Base-by-base conservation (phyloP, 2,113 vertebrate species). In the Scomber japonicus region DNA sequence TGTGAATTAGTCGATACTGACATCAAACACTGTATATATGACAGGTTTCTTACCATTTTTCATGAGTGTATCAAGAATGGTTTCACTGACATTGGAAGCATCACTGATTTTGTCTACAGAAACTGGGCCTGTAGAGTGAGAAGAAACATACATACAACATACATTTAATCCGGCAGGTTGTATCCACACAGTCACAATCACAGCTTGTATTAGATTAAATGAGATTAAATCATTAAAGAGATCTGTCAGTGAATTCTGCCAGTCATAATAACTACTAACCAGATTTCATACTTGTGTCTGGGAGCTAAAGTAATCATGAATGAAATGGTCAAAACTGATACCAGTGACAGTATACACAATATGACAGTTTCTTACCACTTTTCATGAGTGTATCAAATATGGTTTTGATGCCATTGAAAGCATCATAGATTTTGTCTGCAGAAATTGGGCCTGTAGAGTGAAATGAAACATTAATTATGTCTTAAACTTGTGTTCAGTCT, bases 61-160 rank as follows among this genome's bases (percentile, higher is more conserved):
- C 66, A 90, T 93, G 19, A 85, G 79, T 71, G 61, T 72, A 9
- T 88, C 72, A 0, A 35, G 69, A 2, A 27, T 21, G 82, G 89
- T 94, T 59, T 89, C 94, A 45, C 93, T 95, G 7, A 54, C 72
- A 86, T 95, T 81, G 40, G 93, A 67, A 3, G 94, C 91, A 0
- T 95, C 94, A 8, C 94, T 96, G 21, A 8, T 94, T 96, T 0
- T 95, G 92, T 93, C 92, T 0, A 72, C 68, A 83, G 95, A 94
- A 6, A 89, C 91, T 94, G 57, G 40, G 21, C 49, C 79, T 91
- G 68, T 53, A 65, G 45, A 55, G 65, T 59, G 1, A 44, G 60
- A 74, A 21, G 2, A 73, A n/a, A 55, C 13, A 61, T 21, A 21
- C 4, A 8, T 55, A n/a, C 54, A 30, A n/a, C 11, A 21, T 21